Evolutionary conservation across 2,797 vertebrate genomes (phyloP), one percentile per base, ranked within the genome.

Genomic region (Myoxocephalus aenaeus): DNA sequence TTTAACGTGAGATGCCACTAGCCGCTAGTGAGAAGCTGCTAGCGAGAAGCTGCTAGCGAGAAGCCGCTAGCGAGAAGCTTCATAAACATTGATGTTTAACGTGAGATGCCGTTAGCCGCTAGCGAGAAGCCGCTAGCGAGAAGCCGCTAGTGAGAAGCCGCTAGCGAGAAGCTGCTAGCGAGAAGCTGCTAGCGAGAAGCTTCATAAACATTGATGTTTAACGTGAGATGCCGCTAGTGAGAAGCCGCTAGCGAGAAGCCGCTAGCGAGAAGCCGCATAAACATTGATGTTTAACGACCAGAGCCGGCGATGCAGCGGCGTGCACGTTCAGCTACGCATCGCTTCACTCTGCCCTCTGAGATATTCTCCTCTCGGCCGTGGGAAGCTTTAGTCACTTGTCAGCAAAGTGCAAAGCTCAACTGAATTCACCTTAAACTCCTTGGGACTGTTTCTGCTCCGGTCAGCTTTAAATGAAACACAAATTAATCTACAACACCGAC

Each of bases 331-430:
- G 75, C 81, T 68, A 77, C 75, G 51, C 59, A 11, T 10, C 5
- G 20, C 56, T 73, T 80, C 36, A n/a, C 14, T 61, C 65, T 79
- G 76, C 68, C 66, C 54, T 83, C 50, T 64, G 48, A 78, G 79
- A 76, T 78, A 50, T 83, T 79, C 70, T 22, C 62, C 69, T 75
- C 20, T 27, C 25, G 36, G 59, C 65, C 68, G 54, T 70, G 50
- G 58, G 5, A 67, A 65, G 70, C 65, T 81, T 79, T 77, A 79
- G 64, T 80, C 86, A 69, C 58, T 82, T 86, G 80, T 87, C 84
- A 89, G 86, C 83, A 85, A 83, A 87, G 76, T 83, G 69, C 73
- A 75, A 77, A 85, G 82, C 84, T 81, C 44, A 44, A 84, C 69
- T 75, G 58, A 79, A 77, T 87, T 87, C 75, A 83, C 73, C 68